Evolutionary conservation across 2,113 vertebrate genomes (phyloP).

Genomic region (Saccopteryx bilineata): DNA sequence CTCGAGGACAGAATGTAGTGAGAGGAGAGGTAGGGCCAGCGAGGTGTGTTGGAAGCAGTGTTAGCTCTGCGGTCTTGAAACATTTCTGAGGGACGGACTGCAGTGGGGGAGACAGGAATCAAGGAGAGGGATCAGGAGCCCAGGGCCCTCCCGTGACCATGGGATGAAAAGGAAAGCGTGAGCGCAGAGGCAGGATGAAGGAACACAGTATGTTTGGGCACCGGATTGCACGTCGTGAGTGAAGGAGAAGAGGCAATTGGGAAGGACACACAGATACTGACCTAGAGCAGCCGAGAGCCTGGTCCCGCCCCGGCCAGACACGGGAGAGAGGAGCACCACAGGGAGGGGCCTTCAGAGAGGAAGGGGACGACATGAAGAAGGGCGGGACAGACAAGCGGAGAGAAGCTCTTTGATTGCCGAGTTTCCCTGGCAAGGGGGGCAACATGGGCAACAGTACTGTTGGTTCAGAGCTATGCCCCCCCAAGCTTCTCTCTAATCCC

Average conservation of each 20-base stretch:
- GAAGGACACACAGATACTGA: no score
- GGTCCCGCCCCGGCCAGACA: no score
- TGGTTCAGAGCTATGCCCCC: constrained; percentile 2
- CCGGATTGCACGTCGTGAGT: background rate
- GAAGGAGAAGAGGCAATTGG: background rate
- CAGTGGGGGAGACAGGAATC: rapidly evolving
- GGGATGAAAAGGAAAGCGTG: background rate
- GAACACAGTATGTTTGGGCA: background rate
- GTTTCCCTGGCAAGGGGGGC: constrained; percentile 49
- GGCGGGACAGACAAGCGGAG: background rate
- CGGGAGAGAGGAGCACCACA: background rate
- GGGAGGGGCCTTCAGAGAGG: background rate
- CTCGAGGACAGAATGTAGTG: background rate
- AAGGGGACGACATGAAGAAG: background rate
- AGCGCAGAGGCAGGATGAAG: background rate
- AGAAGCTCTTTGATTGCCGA: constrained; percentile 51
- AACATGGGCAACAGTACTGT: background rate
- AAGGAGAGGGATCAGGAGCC: background rate
- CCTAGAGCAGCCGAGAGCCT: no score
- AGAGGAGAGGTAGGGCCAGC: background rate
- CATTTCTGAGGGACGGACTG: background rate
- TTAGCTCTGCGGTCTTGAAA: background rate
- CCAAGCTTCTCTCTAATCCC: background rate
- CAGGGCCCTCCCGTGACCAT: background rate
- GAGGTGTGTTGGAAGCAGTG: background rate